phyloP scores from a whole-genome alignment of 1,140 invertebrate species.

The Brachionus plicatilis region DNA sequence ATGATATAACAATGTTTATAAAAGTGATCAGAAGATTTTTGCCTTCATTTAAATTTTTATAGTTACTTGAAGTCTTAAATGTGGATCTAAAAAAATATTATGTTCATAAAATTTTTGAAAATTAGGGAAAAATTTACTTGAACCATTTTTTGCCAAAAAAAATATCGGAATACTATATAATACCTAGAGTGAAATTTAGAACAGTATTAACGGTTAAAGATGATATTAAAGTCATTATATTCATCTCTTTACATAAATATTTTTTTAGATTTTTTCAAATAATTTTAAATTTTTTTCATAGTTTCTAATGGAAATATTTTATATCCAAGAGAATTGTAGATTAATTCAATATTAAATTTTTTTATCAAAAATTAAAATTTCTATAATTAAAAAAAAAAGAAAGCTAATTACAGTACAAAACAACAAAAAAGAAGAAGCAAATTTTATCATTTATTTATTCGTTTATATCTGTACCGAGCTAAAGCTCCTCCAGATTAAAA shows the following conservation, averaged over 20 bases:
- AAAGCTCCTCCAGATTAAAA: too few species aligned
- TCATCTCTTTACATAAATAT: background rate
- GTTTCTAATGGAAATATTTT: background rate
- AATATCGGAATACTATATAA: background rate
- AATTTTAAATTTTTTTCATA: background rate
- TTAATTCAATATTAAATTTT: too few species aligned
- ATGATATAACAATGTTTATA: background rate
- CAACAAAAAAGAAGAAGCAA: too few species aligned
- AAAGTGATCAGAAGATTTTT: background rate
- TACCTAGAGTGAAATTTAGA: background rate
- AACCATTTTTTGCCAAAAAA: background rate
- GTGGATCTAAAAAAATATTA: background rate
- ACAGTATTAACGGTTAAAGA: background rate
- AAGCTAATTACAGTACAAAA: too few species aligned
- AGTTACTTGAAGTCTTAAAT: background rate
- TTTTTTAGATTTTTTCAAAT: background rate
- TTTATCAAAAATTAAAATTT: background rate
- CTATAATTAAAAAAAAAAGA: too few species aligned
- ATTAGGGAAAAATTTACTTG: background rate
- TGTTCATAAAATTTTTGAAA: background rate
- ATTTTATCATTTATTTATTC: too few species aligned
- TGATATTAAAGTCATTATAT: background rate
- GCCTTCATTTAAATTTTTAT: background rate
- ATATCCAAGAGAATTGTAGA: background rate
- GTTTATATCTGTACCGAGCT: too few species aligned